These are phyloP conservation scores for Ditula angustiorana DNA, from an alignment of 2,888 invertebrate species.

Conservation along the genomic window DNA sequence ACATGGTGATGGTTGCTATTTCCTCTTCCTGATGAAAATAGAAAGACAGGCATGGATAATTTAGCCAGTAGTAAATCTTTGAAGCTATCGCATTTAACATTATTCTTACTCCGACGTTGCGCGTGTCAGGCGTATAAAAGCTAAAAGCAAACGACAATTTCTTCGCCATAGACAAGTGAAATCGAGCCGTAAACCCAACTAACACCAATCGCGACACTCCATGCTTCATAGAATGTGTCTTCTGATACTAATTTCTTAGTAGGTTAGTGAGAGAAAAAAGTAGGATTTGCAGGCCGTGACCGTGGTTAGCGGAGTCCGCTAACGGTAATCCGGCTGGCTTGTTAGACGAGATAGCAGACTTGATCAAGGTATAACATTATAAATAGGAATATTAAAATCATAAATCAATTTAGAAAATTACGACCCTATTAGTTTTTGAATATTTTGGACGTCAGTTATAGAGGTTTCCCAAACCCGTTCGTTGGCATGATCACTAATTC, in stretches of 20 bases:
- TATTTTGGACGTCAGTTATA: neutral
- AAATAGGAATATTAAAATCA: neutral
- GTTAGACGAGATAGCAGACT: slow-evolving; percentile 53
- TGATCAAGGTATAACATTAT: slow-evolving; percentile 21
- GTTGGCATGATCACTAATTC: too few species aligned
- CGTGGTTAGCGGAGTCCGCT: slow-evolving; percentile 55
- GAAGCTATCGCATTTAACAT: neutral
- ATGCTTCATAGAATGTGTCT: slow-evolving; percentile 54
- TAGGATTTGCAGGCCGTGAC: slow-evolving; percentile 61
- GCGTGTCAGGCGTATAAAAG: neutral
- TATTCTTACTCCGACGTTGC: neutral
- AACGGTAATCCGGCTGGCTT: slow-evolving; percentile 64
- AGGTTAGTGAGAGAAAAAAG: slow-evolving; percentile 67
- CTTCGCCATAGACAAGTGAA: slow-evolving; percentile 28
- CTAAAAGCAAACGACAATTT: slow-evolving; percentile 9
- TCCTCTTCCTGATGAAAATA: neutral
- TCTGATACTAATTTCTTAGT: slow-evolving; percentile 60
- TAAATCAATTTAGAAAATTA: neutral
- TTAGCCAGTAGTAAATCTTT: neutral
- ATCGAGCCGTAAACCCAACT: slow-evolving; percentile 14
- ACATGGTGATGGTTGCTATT: slow-evolving; percentile 10
- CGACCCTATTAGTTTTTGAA: neutral
- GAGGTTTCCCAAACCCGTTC: too few species aligned
- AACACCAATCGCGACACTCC: slow-evolving; percentile 19
- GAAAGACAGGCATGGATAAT: neutral